Percentiles rank a stretch among this genome's conserved stretches.
Conservation (phyloP, 2,888 invertebrate species). For the Neoaliturus tenellus region DNA sequence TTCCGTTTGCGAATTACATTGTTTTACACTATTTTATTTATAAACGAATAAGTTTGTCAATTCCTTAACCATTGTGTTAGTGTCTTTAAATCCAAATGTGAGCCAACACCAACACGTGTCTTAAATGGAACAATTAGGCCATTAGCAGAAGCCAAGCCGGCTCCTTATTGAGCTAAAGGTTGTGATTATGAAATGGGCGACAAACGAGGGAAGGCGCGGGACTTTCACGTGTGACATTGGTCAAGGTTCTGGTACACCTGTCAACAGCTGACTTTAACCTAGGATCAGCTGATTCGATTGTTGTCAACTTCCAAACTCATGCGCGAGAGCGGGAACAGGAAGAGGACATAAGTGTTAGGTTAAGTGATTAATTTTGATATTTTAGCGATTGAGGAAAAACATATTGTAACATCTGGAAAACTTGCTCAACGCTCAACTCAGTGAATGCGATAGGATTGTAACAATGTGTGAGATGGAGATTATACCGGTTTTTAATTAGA, state of each 20-base stretch:
- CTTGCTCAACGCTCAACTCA: background rate
- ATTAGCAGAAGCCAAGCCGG: constrained; percentile 17
- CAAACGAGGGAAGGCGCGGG: background rate
- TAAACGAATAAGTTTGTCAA: no score
- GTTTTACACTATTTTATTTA: no score
- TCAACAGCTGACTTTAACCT: constrained; percentile 5
- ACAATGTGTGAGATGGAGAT: no score
- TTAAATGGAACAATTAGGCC: background rate
- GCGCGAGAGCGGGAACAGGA: background rate
- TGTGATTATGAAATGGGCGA: constrained; percentile 4
- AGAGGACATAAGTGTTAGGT: background rate
- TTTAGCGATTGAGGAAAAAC: no score
- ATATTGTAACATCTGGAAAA: background rate
- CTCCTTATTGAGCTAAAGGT: constrained; percentile 40
- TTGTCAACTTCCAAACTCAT: background rate
- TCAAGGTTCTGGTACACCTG: constrained; percentile 28
- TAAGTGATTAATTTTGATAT: background rate
- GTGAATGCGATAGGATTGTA: background rate
- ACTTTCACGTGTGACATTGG: constrained; percentile 31
- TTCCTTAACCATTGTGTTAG: no score
- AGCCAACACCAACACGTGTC: no score
- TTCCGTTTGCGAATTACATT: no score
- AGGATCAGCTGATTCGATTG: constrained; percentile 15
- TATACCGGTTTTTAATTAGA: no score
- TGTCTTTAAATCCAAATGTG: no score